phyloP scores from a whole-genome alignment of 1,140 invertebrate genomes.

The Gyrodactylus salaris region DNA sequence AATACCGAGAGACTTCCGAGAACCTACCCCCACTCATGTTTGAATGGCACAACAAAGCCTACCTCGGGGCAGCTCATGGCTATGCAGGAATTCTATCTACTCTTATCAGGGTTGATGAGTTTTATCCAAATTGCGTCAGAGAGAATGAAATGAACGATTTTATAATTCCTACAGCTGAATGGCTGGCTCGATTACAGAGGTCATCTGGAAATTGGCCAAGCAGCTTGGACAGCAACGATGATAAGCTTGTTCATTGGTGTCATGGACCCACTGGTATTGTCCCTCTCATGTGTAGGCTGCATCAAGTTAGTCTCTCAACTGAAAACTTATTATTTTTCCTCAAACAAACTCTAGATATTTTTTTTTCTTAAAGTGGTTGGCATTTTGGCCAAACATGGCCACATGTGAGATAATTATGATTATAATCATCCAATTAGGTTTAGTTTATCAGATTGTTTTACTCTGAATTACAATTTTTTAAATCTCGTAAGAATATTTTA shows the following conservation, averaged over 20 bases:
- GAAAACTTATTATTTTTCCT: conserved; percentile 7
- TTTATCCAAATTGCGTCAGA: conserved; percentile 18
- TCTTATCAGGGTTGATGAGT: conserved; percentile 30
- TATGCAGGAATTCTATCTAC: conserved; percentile 45
- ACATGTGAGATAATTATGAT: no score
- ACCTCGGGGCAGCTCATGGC: conserved; percentile 55
- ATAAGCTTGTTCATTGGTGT: conserved; percentile 66
- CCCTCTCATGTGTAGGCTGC: conserved; percentile 35
- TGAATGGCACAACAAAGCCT: conserved; percentile 50
- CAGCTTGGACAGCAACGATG: conserved; percentile 31
- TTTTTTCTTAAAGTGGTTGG: no score
- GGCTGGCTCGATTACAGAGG: conserved; percentile 24
- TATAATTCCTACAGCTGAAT: conserved; percentile 30
- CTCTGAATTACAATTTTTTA: no score
- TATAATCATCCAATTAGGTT: no score
- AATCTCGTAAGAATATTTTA: no score
- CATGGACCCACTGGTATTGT: conserved; percentile 61
- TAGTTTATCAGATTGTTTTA: no score
- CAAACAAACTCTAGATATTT: no score
- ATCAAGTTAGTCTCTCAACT: conserved; percentile 26
- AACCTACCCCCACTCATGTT: conserved; percentile 33
- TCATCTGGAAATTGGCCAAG: conserved; percentile 53
- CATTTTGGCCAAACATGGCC: no score
- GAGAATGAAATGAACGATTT: conserved; percentile 22
- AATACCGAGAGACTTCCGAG: conserved; percentile 6